Evolutionary conservation across 2,888 invertebrate species (phyloP), one percentile per base, ranked within the genome.

Genomic region (Xestia rhomboidea): DNA sequence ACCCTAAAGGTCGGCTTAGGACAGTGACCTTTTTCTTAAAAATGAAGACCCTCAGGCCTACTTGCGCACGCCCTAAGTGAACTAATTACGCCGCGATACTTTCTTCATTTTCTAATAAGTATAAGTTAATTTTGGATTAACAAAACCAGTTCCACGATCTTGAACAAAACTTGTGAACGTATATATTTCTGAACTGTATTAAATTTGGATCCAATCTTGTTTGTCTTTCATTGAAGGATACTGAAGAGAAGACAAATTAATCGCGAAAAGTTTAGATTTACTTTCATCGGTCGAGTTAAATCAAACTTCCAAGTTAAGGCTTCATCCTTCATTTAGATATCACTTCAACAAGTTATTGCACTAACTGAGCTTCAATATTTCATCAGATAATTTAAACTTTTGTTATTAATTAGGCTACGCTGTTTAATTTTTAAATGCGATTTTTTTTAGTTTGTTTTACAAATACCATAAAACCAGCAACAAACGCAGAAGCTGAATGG

Each of bases 161-260:
- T 44, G 15, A 6, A 67, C 18, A 54, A 57, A 78, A 67, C 38
- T 27, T 77, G 21, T 64, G 24, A 76, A 38, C n/a, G 38, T 67
- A 62, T n/a, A 64, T 72, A 68, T 60, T 74, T 51, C 18, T 24
- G 18, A 15, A 63, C 49, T 44, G 41, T 67, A 76, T 70, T 82
- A n/a, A 64, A 51, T 72, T 72, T 62, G n/a, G 34, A 57, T 81
- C 66, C 24, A 60, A 79, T 68, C 38, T 73, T 64, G 68, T 80
- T 79, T 70, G 70, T 74, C 63, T 74, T 83, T 34, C 49, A 60
- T 60, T 79, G 38, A 74, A 74, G 44, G 30, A 71, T 34, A 71
- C 80, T 70, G 38, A 79, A 67, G 69, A 24, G 64, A 71, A 71
- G 68, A 68, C 54, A 68, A 80, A 80, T 80, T 78, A 68, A 81